Evolutionary conservation across 1,140 invertebrate genomes (phyloP).

Genomic region (Limonius californicus): DNA sequence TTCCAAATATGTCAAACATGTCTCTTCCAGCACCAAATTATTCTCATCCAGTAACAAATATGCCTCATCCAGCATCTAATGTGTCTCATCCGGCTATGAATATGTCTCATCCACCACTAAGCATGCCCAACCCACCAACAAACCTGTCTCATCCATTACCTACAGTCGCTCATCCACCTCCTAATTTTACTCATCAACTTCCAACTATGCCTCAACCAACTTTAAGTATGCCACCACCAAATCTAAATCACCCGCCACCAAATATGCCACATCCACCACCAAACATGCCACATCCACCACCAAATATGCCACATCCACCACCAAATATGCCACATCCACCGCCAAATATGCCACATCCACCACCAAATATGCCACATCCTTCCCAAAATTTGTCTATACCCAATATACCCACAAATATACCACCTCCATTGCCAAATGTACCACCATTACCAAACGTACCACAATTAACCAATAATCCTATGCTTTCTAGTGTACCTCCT

Average conservation of each 20-base stretch:
- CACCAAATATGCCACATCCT: slow-evolving; percentile 2
- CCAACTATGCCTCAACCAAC: not conserved
- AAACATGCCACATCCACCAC: slow-evolving; percentile 6
- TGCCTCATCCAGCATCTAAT: not conserved
- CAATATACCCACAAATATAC: slow-evolving; percentile 4
- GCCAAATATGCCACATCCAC: slow-evolving; percentile 13
- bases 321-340: slow-evolving; percentile 2
- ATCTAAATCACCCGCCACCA: slow-evolving; percentile 7
- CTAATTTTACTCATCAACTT: not conserved
- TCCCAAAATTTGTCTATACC: not conserved
- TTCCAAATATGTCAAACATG: slow-evolving; percentile 37
- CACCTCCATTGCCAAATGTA: not conserved
- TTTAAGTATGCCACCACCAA: slow-evolving; percentile 6
- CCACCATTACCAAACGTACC: not conserved
- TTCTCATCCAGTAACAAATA: not conserved
- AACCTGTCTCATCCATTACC: not conserved
- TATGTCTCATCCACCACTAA: not conserved
- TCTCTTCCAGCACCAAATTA: not conserved
- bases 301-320: slow-evolving; percentile 5
- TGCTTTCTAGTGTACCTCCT: too few species aligned
- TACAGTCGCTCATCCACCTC: not conserved
- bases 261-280: slow-evolving; percentile 29
- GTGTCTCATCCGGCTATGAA: not conserved
- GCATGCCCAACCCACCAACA: not conserved
- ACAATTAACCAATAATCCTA: too few species aligned